Evolutionary conservation across 2,113 vertebrate species (phyloP), one percentile per base, ranked within the genome.

Genomic region (Channa argus): DNA sequence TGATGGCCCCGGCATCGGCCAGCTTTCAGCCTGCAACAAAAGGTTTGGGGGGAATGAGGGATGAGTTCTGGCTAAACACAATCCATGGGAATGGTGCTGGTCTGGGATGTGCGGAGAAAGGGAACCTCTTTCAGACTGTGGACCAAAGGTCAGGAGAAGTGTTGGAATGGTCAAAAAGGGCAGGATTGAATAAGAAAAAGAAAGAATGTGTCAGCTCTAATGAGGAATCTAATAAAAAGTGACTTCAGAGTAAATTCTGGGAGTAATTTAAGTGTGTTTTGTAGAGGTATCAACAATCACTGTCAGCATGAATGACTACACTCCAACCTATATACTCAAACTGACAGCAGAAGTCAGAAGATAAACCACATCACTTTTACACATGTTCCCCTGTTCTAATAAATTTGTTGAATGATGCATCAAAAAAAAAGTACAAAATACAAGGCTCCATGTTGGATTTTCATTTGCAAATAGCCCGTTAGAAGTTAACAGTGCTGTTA

Each of bases 11-110:
- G 59, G 90, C 90, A 90, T 90, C 78, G 77, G 77, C 83, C 84
- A 78, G 91, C 92, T 90, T 93, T 93, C 89, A 93, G 82, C 3
- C 34, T 0, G n/a, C 80, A 89, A 94, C 91, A 94, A 94, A 94
- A 82, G 86, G n/a, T 88, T 89, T 86, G 80, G 85, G 88, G 77
- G 63, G 89, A 86, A 86, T 91, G 90, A 93, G 83, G 88, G 90
- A 93, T 90, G 91, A 85, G 75, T 79, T 67, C 64, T 43, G 13
- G 71, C 79, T 68, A 71, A 86, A 90, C 88, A 87, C 83, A 85
- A 38, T 63, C 82, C 83, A 86, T 89, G 82, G 80, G 86, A 86
- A 88, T 88, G 86, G 24, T 62, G 80, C 74, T 47, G 71, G 60
- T 73, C 72, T 33, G 63, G 61, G 77, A 76, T 60, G 78, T 73